Conservation (phyloP, 2,888 invertebrate species). For the Lissocephala sabroskyi region DNA sequence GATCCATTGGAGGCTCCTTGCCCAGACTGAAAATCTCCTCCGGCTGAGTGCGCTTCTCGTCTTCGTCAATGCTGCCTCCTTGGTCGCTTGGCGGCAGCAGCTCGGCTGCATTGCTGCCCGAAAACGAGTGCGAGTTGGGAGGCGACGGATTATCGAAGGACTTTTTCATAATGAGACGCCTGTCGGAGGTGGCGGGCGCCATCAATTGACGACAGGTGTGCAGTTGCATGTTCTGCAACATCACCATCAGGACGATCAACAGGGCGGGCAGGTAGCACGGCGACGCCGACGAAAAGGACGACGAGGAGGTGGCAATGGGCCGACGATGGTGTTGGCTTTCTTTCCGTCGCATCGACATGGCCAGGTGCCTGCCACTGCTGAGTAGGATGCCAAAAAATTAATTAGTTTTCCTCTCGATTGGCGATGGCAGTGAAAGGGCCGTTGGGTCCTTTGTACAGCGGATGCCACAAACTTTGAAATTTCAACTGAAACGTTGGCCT, state of each 20-base stretch:
- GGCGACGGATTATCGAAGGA: background rate
- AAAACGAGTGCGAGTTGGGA: too few relatives aligned
- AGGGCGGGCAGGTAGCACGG: slow-evolving; percentile 46
- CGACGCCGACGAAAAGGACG: too few relatives aligned
- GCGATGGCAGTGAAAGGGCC: too few relatives aligned
- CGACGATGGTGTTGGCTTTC: slow-evolving; percentile 13
- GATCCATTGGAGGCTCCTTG: slow-evolving; percentile 45
- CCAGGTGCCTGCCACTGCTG: too few relatives aligned
- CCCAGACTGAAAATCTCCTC: slow-evolving; percentile 64
- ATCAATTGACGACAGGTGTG: slow-evolving; percentile 52
- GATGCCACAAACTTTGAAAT: slow-evolving; percentile 39
- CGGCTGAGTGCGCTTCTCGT: slow-evolving; percentile 38
- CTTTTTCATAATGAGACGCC: slow-evolving; percentile 15
- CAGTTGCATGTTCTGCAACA: slow-evolving; percentile 52
- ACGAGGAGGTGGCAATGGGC: slow-evolving; percentile 18
- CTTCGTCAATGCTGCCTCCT: too few relatives aligned
- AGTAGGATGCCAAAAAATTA: too few relatives aligned
- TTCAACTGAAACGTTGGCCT: slow-evolving; percentile 52
- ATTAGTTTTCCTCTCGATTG: too few relatives aligned
- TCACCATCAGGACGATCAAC: slow-evolving; percentile 46
- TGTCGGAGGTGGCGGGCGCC: slow-evolving; percentile 17
- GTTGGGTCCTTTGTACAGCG: slow-evolving; percentile 14
- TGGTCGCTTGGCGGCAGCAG: slow-evolving; percentile 3
- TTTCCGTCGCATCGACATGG: background rate
- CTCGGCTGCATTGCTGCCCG: slow-evolving; percentile 7